phyloP scores from a whole-genome alignment of 2,113 vertebrate species.

The Etia nguti region DNA sequence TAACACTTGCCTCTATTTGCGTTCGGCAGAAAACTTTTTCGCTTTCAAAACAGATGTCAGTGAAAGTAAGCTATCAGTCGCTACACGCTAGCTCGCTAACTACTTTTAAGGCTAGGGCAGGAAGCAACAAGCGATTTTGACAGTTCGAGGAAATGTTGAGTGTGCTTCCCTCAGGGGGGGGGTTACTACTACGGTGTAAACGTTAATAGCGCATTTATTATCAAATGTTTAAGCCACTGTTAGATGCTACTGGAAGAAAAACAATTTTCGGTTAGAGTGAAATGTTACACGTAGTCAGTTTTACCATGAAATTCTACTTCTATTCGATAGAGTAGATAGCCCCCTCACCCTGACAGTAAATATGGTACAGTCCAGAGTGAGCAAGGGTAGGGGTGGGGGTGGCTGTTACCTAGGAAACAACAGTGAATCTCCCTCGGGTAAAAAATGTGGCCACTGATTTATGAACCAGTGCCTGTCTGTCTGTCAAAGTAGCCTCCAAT shows the following conservation, averaged over 20 bases:
- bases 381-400: conserved; percentile 44
- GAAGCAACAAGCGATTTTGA: conserved; percentile 79
- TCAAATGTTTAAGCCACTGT: rapidly evolving
- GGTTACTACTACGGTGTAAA: not conserved
- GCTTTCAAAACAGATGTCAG: not conserved
- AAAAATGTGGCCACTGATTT: conserved; percentile 63
- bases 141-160: conserved; percentile 64
- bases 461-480: conserved; percentile 51
- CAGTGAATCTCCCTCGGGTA: conserved; percentile 61
- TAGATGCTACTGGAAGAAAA: rapidly evolving
- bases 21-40: conserved; percentile 17
- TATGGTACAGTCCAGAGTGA: conserved; percentile 65
- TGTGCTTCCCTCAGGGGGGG: not conserved
- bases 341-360: not conserved
- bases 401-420: conserved; percentile 76
- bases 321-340: not conserved
- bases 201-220: not conserved
- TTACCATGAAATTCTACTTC: not conserved
- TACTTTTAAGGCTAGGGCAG: conserved; percentile 68
- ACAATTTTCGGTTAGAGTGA: rapidly evolving
- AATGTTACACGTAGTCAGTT: rapidly evolving
- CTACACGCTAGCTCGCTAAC: conserved; percentile 55
- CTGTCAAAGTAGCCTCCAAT: conserved; percentile 21
- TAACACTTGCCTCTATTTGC: not conserved
- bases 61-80: not conserved